These are phyloP conservation scores for Ridgeia piscesae DNA, from an alignment of 1,140 invertebrate genomes.

Conservation along the genomic window DNA sequence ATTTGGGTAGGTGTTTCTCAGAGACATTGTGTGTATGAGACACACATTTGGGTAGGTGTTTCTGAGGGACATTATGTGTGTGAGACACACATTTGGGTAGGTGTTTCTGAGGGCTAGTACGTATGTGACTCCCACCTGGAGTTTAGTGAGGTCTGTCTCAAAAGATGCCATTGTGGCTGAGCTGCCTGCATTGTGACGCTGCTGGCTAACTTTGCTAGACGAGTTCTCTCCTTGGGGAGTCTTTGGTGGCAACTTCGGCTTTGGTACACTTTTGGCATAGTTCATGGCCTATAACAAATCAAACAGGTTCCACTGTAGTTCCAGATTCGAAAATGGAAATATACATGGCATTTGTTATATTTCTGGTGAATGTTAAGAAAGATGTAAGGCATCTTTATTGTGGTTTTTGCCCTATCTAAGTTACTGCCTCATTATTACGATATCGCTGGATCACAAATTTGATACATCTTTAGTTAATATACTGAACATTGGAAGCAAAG, in stretches of 20 bases:
- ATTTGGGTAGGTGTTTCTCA: no score
- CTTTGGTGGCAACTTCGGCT: conserved; percentile 8
- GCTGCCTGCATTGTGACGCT: background rate
- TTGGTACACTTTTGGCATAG: conserved; percentile 19
- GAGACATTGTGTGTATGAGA: background rate
- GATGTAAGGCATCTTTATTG: no score
- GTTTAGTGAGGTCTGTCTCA: conserved; percentile 8
- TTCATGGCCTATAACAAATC: conserved; percentile 11
- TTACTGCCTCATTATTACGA: no score
- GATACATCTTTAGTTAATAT: no score
- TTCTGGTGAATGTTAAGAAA: no score
- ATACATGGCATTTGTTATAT: no score
- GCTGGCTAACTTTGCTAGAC: background rate
- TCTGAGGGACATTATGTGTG: background rate
- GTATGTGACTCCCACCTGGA: background rate
- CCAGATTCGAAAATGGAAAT: background rate
- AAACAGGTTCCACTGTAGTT: background rate
- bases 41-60: background rate
- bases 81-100: no score
- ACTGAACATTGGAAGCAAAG: no score
- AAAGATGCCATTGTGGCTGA: background rate
- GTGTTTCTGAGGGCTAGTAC: no score
- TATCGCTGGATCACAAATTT: no score
- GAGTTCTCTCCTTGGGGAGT: background rate
- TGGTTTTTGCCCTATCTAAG: no score